Evolutionary conservation across 2,888 invertebrate genomes (phyloP), one percentile per base, ranked within the genome.

Genomic region (Ommatoiulus sabulosus): DNA sequence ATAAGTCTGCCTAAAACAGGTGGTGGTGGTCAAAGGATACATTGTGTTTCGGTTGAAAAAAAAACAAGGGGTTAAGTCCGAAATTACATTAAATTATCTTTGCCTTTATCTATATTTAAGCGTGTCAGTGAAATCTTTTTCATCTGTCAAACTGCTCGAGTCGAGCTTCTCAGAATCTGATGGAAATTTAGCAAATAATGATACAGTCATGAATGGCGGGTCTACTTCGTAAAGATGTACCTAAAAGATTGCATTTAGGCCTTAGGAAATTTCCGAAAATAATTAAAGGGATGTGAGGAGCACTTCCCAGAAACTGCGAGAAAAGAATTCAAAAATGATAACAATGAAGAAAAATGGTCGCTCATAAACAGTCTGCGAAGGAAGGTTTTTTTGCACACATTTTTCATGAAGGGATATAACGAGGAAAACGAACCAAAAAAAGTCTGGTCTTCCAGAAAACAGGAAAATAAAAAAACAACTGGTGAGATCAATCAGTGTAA

Each of bases 81-180:
- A 72, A 72, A 72, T 72, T 72, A 72, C 72, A 24, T 72, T 72
- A 20, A 72, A 72, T 72, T 72, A 72, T 20, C 72, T 72, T n/a
- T 20, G 72, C 72, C 72, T 72, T 72, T 72, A 72, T 72, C 72
- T 72, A 72, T 72, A 72, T 72, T 72, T 72, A 72, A 20, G 72
- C 72, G 72, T 72, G 72, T 72, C 72, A 72, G 72, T 72, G 72
- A 72, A 72, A 72, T 72, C 72, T 72, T 72, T 72, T 72, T 72
- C 72, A 72, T 72, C 24, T 72, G 72, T 72, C 72, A 72, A 72
- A 72, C 72, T 3, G 72, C 72, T 24, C 7, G 7, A 24, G 72
- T 72, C 72, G 72, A 72, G 72, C 72, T 72, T 72, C 72, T 72
- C 2, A 24, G 72, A 72, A 72, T 72, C 72, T 72, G 20, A 72